Conservation (phyloP, 2,113 vertebrate species). For the Catagonus wagneri region DNA sequence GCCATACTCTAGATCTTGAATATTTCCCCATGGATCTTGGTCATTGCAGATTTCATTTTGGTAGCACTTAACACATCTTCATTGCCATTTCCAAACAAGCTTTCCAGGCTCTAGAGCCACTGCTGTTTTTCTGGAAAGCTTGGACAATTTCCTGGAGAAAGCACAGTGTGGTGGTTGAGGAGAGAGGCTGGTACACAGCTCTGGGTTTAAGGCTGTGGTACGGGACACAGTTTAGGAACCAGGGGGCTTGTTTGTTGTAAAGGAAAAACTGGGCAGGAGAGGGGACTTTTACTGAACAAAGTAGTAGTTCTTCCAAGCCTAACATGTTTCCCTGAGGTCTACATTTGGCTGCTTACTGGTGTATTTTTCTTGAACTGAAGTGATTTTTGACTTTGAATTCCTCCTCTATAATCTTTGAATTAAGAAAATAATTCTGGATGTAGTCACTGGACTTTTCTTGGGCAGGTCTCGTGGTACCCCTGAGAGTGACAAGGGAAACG, state of each 20-base stretch:
- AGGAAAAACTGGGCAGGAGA: not conserved
- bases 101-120: not conserved
- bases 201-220: not conserved
- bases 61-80: not conserved
- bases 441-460: not conserved
- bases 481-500: not conserved
- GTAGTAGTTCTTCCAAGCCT: not conserved
- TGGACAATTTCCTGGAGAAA: not conserved
- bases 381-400: slow-evolving; percentile 57
- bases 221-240: not conserved
- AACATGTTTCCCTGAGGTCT: not conserved
- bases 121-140: slow-evolving; percentile 5
- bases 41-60: not conserved
- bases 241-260: not conserved
- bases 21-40: not conserved
- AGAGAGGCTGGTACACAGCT: not conserved
- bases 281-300: not conserved
- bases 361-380: slow-evolving; percentile 29
- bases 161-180: not conserved
- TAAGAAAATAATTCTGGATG: not conserved
- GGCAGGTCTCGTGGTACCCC: not conserved
- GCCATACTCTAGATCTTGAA: not conserved
- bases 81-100: not conserved
- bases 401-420: not conserved
- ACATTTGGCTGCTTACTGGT: not conserved